These are phyloP conservation scores for Bathynomus jamesi DNA, from an alignment of 1,140 invertebrate genomes.

Conservation along the genomic window DNA sequence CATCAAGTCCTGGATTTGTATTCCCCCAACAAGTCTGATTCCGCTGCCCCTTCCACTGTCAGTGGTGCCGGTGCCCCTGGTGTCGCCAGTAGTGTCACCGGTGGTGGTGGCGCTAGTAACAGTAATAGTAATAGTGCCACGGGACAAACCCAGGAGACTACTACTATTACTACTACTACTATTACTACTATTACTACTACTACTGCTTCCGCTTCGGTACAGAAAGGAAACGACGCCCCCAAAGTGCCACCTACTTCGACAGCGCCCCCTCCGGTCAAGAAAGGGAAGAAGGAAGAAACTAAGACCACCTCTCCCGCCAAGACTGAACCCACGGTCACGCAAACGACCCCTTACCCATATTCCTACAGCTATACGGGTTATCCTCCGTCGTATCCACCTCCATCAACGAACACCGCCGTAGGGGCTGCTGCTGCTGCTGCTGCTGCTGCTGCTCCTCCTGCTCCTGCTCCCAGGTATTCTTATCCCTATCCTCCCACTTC, in stretches of 20 bases:
- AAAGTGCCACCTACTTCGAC: too few relatives aligned
- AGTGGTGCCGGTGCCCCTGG: constrained; percentile 6
- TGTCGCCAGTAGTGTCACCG: not conserved
- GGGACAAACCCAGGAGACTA: not conserved
- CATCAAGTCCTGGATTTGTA: constrained; percentile 90
- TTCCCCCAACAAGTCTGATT: constrained; percentile 49
- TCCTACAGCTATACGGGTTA: constrained; percentile 8
- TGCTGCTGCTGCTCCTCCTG: not conserved
- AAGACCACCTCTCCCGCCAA: constrained; percentile 15
- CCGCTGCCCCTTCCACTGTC: constrained; percentile 3
- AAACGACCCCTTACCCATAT: not conserved
- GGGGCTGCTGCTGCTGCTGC: constrained; percentile 1
- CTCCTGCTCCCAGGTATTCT: constrained; percentile 15
- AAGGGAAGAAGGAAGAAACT: constrained; percentile 27
- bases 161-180: constrained; percentile 6
- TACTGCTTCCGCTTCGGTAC: constrained; percentile 85
- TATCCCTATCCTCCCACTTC: constrained; percentile 22
- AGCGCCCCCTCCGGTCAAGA: constrained; percentile 19
- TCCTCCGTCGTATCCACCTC: constrained; percentile 14
- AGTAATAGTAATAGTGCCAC: not conserved
- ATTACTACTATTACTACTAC: not conserved
- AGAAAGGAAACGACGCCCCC: not conserved
- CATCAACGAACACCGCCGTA: not conserved
- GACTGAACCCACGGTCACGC: not conserved
- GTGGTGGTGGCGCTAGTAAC: not conserved